These are phyloP conservation scores for Hippopotamus amphibius DNA, from an alignment of 2,113 vertebrate species.

Conservation along the genomic window DNA sequence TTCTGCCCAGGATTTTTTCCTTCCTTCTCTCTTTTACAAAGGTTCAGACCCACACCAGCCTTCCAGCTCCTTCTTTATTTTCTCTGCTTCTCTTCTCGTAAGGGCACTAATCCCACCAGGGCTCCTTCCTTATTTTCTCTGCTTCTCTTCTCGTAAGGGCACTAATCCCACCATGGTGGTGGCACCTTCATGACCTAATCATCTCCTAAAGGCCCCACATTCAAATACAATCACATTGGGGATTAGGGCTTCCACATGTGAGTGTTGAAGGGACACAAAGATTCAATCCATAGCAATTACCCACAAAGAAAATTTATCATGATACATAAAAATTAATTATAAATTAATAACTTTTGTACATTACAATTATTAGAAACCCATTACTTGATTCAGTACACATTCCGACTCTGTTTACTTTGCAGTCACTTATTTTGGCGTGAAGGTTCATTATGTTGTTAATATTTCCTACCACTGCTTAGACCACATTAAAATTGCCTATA, in stretches of 20 bases:
- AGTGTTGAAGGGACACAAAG: neutral
- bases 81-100: neutral
- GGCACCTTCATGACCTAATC: neutral
- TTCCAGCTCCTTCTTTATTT: neutral
- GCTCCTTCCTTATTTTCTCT: neutral
- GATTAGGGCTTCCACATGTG: neutral
- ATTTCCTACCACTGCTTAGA: neutral
- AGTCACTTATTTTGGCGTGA: neutral
- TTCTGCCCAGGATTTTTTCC: neutral
- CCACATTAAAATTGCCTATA: neutral
- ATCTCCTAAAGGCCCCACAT: neutral
- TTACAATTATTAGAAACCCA: neutral
- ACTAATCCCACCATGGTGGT: neutral
- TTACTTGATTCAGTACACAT: neutral
- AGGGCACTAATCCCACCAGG: neutral
- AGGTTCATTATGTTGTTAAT: neutral
- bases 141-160: neutral
- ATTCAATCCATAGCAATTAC: neutral
- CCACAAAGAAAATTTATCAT: neutral
- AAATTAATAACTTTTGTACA: neutral
- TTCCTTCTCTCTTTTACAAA: neutral
- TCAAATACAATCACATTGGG: neutral
- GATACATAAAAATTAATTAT: neutral
- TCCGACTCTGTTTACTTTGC: neutral
- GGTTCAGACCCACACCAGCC: neutral